Conservation (phyloP, 1,140 invertebrate genomes). For the Sarcophaga bullata region DNA sequence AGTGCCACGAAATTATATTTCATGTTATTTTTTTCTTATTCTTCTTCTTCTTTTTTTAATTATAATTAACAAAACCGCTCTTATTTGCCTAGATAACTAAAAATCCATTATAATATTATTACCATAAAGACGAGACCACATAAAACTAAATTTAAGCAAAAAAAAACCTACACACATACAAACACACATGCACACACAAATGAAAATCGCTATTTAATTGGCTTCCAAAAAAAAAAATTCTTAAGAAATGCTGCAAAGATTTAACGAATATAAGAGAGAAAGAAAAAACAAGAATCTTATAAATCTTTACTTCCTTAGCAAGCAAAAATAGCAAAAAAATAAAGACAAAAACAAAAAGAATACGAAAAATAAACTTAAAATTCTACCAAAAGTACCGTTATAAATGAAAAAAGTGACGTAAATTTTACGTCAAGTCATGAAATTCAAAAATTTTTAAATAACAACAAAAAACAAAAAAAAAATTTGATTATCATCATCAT, state of each 20-base stretch:
- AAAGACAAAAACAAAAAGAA: too few relatives aligned
- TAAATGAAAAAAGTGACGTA: conserved; percentile 9
- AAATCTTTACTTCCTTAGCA: conserved; percentile 9
- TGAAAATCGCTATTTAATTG: not conserved
- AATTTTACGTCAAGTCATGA: conserved; percentile 36
- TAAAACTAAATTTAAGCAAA: not conserved
- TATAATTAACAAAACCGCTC: not conserved
- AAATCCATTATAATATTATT: not conserved
- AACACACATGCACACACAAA: too few relatives aligned
- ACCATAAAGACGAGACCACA: not conserved
- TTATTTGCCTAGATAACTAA: not conserved
- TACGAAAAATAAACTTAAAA: not conserved
- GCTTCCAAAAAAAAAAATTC: not conserved
- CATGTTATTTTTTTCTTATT: too few relatives aligned
- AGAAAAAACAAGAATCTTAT: not conserved
- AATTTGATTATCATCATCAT: not conserved
- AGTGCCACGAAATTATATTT: too few relatives aligned
- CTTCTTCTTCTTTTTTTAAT: not conserved
- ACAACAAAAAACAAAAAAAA: not conserved
- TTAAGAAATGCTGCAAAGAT: not conserved
- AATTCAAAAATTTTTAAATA: not conserved
- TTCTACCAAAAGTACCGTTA: not conserved
- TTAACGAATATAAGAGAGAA: not conserved
- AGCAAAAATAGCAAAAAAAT: not conserved
- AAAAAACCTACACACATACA: too few relatives aligned